phyloP scores from a whole-genome alignment of 2,797 vertebrate species.

The Myotis pilosus region DNA sequence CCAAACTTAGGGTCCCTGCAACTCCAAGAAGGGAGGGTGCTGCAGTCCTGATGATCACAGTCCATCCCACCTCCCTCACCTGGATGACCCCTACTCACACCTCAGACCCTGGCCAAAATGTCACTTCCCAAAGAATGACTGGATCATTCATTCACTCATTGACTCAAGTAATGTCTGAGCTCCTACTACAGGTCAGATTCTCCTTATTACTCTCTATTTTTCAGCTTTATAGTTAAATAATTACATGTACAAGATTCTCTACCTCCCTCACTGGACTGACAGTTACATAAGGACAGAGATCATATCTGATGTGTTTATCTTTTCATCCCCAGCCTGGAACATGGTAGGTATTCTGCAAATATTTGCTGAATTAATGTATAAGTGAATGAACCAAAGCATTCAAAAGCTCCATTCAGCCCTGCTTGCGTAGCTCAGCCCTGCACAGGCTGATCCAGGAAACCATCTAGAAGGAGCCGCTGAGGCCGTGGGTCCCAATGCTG shows the following conservation, averaged over 20 bases:
- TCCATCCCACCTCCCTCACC: not conserved
- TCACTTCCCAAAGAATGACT: not conserved
- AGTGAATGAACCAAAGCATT: not conserved
- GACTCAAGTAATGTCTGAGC: not conserved
- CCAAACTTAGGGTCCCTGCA: not conserved
- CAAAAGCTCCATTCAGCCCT: not conserved
- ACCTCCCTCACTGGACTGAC: not conserved
- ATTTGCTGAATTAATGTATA: not conserved
- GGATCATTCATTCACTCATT: not conserved
- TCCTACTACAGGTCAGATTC: not conserved
- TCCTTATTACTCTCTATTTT: not conserved
- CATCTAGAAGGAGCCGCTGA: not conserved
- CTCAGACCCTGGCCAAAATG: not conserved
- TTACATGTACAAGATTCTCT: not conserved
- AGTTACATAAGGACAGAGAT: not conserved
- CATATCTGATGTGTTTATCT: not conserved
- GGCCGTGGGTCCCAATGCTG: too few species aligned
- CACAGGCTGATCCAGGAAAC: not conserved
- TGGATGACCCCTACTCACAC: not conserved
- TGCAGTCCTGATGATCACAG: rapidly evolving
- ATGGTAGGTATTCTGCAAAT: not conserved
- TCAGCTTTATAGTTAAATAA: not conserved
- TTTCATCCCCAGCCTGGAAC: not conserved
- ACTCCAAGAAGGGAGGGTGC: not conserved
- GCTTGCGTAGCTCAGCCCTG: not conserved